Evolutionary conservation across 1,140 invertebrate species (phyloP), one percentile per base, ranked within the genome.

Genomic region (Acyrthosiphon pisum): DNA sequence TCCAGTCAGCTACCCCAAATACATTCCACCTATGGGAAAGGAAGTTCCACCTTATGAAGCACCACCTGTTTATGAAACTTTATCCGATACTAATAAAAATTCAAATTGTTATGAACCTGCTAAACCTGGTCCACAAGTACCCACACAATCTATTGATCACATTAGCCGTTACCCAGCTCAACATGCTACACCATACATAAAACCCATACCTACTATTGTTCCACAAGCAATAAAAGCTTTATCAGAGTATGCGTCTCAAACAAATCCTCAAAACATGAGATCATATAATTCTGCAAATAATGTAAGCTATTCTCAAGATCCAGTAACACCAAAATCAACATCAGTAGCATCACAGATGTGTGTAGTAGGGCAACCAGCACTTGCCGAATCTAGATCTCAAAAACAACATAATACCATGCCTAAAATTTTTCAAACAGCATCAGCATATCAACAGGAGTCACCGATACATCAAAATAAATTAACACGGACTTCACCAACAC

Each of bases 1-100:
- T 26, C 97, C 97, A 93, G 96, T 96, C 26, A 84, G 96, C 96
- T 87, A 96, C 95, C 92, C 96, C 96, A 94, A 96, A 95, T 93
- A 95, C 22, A 94, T 95, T 9, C 95, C 95, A 7, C 48, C 94
- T 48, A 95, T 95, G 23, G 95, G 95, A 8, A 96, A 96, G 94
- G 96, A 96, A 94, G 94, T 95, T 89, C 96, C 95, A 22, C 96
- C 95, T 1, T 96, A 96, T 92, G 96, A 96, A 94, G 95, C 96
- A 44, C 96, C 96, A 44, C 97, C 97, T 26, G 96, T 97, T 14
- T 97, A 97, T 95, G 97, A 97, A 95, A 97, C 97, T 94, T 96
- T 97, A 68, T 96, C 97, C 94, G 96, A 96, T 90, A 92, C 95
- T 41, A 94, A 94, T 87, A 94, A 93, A 86, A 95, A 95, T 89